A percentile compares a stretch with the other conserved stretches of the same genome.
Evolutionary conservation across 2,888 invertebrate genomes (phyloP).

Genomic region (Pristionchus arcanus): DNA sequence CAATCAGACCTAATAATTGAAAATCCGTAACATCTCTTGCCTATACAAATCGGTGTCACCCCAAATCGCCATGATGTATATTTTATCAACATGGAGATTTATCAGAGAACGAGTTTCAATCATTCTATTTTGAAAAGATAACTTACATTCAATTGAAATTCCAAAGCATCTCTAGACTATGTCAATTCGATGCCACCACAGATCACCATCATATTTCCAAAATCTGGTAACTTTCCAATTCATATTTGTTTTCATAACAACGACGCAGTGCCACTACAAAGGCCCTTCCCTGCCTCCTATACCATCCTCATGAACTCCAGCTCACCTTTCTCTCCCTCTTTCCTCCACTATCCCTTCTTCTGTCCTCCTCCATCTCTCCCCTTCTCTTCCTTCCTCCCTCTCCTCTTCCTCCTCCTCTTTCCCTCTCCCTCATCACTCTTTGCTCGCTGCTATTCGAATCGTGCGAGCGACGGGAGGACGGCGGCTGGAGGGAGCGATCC

Average conservation of each 20-base stretch:
- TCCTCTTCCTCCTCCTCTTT: slow-evolving; percentile 22
- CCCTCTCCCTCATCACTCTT: neutral
- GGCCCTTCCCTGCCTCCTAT: neutral
- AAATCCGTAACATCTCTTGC: neutral
- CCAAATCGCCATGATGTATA: neutral
- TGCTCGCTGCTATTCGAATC: neutral
- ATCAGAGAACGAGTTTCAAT: too few relatives aligned
- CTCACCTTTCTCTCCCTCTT: slow-evolving; percentile 41
- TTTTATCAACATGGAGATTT: neutral
- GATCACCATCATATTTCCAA: too few relatives aligned
- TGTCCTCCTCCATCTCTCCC: slow-evolving; percentile 15
- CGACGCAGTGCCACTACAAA: too few relatives aligned
- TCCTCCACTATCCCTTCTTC: slow-evolving; percentile 7
- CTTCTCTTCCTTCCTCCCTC: slow-evolving; percentile 36
- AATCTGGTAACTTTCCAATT: neutral
- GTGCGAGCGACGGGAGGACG: neutral
- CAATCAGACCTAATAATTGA: neutral
- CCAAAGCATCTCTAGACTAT: too few relatives aligned
- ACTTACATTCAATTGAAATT: too few relatives aligned
- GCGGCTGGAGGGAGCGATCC: neutral
- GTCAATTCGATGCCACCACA: too few relatives aligned
- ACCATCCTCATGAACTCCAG: neutral
- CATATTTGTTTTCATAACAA: neutral
- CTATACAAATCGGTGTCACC: neutral
- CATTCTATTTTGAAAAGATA: too few relatives aligned